Evolutionary conservation across 2,888 invertebrate genomes (phyloP), one percentile per base, ranked within the genome.

Genomic region (Mycalesis mineus): DNA sequence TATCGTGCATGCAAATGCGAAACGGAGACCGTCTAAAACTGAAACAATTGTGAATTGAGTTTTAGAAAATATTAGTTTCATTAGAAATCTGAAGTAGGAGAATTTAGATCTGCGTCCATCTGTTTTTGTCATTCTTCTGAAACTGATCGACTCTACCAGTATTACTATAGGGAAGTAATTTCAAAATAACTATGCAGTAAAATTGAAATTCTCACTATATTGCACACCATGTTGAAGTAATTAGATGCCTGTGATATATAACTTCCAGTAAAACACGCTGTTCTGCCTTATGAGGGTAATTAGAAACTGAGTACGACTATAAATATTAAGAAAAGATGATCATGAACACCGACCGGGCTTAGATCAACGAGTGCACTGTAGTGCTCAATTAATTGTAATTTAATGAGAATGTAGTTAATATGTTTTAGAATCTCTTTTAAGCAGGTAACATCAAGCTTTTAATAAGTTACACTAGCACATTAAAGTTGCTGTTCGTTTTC

Each of bases 221-320:
- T 37, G 28, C 45, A 42, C 33, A 45, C 40, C 29, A 53, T 57
- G 44, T 40, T 39, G 29, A 22, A 48, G 41, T 48, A 57, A 57
- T 57, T 57, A 57, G 52, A 22, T 53, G 11, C 39, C 40, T 6
- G 41, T 57, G 41, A 52, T 53, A 53, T 53, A 57, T 57, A 53
- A 36, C 57, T 48, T 47, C 42, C 28, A 22, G 44, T 53, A n/a
- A 28, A 53, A 42, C 29, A 45, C 37, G 14, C 44, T 44, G 44
- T 44, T 36, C 45, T 42, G 48, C 48, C 57, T 57, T 53, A 48
- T 52, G 57, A 53, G 31, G 57, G 57, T 57, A 57, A 57, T 57
- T 57, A 57, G 57, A 52, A 57, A 57, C 52, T 53, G 57, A 57
- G 57, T 41, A 53, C 41, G 53, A 53, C 57, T 48, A 57, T 57